Base-by-base conservation (phyloP, 2,888 invertebrate species). In the Epistrophe grossulariae region DNA sequence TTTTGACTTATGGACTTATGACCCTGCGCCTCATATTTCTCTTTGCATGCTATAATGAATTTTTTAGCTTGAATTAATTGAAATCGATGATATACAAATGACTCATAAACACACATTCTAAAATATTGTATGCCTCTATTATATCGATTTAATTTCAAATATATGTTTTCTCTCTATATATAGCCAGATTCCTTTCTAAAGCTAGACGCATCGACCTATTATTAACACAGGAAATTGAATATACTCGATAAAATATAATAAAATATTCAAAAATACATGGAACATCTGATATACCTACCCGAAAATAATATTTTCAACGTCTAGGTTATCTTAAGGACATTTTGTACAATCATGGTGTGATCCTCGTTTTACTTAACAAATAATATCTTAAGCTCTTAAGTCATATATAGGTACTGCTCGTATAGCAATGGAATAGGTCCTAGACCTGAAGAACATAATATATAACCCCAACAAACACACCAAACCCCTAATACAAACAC, bases 401-500 rank as follows among this genome's bases (percentile, higher is more conserved):
- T 72, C 35, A 28, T 6, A 4, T 17, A 59, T n/a, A n/a, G n/a
- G n/a, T n/a, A n/a, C n/a, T n/a, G n/a, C n/a, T n/a, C 0, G 4
- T 43, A 40, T 19, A 59, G 15, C 40, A 28, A n/a, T 60, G 50
- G 66, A 78, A 79, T 68, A 68, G 64, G 45, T 59, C 70, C 28
- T 59, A 79, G 84, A 74, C 74, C 60, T 68, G 24, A 24, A 43
- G 24, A 43, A 71, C 19, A 79, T 31, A 19, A 15, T n/a, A n/a
- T n/a, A n/a, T n/a, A n/a, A n/a, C n/a, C 64, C 13, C 48, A 28
- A 60, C 35, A 55, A 19, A 35, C 15, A 50, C 40, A 35, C 71
- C 52, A 59, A 80, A 50, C 72, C 76, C 72, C 50, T 60, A 77
- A 77, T 60, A 55, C 84, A 84, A 84, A 84, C 64, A 84, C 71